Evolutionary conservation across 2,888 invertebrate species (phyloP).

Genomic region (Ectemnius lituratus): DNA sequence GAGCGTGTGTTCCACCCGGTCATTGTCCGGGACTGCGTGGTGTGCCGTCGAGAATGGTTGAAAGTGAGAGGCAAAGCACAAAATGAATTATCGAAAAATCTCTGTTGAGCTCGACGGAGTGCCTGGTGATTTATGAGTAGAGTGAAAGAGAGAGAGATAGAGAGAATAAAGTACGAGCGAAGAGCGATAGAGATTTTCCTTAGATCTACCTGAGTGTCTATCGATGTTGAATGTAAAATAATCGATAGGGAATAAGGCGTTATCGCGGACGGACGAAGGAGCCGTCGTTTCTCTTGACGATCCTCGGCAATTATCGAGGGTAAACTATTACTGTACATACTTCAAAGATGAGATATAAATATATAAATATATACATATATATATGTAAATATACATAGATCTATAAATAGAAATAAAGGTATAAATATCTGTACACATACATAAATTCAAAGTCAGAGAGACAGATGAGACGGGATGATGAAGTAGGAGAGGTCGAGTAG

Average conservation of each 20-base stretch:
- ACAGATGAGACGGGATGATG: neutral
- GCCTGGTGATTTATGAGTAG: conserved; percentile 6
- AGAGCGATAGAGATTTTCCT: conserved; percentile 50
- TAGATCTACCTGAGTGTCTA: conserved; percentile 64
- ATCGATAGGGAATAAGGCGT: conserved; percentile 58
- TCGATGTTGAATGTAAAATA: conserved; percentile 70
- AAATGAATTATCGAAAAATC: too few species aligned
- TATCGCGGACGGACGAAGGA: conserved; percentile 33
- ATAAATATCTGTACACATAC: conserved; percentile 44
- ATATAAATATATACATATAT: neutral
- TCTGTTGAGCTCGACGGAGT: neutral
- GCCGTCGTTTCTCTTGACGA: neutral
- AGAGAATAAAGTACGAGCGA: neutral
- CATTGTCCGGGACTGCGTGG: too few species aligned
- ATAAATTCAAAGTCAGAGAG: conserved; percentile 39
- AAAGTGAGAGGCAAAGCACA: too few species aligned
- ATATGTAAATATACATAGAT: conserved; percentile 3
- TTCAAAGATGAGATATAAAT: conserved; percentile 5
- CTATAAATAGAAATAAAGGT: conserved; percentile 2
- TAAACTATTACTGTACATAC: conserved; percentile 28
- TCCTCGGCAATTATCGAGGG: neutral
- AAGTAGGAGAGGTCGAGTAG: conserved; percentile 11
- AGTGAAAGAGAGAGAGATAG: neutral
- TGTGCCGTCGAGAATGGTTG: too few species aligned
- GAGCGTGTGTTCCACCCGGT: too few species aligned